A percentile compares a stretch with the other conserved stretches of the same genome.
Conservation (phyloP, 2,113 vertebrate species). For the Ovis aries region ARS-UI_Ramb_v3.0 NC_056071.1:9042001-9042500, state of each 20-base stretch:
- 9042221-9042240: slow-evolving; percentile 71
- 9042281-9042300: slow-evolving; percentile 63
- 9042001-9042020: background rate
- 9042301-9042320: slow-evolving; percentile 77
- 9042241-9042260: slow-evolving; percentile 61
- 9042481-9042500: slow-evolving; percentile 97
- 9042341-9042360: slow-evolving; percentile 71
- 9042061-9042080: background rate
- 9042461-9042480: slow-evolving; percentile 88
- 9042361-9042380: slow-evolving; percentile 90
- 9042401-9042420: slow-evolving; percentile 91
- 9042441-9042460: slow-evolving; percentile 99
- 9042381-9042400: slow-evolving; percentile 94
- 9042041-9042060: background rate
- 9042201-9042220: background rate
- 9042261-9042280: slow-evolving; percentile 63
- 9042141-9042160: background rate
- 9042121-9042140: background rate
- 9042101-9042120: background rate
- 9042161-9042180: background rate
- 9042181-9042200: background rate
- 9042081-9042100: background rate
- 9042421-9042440: slow-evolving; percentile 91
- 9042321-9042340: slow-evolving; percentile 62
- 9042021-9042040: background rate